Conservation (phyloP, 2,888 invertebrate species). For the Sesamia inferens region DNA sequence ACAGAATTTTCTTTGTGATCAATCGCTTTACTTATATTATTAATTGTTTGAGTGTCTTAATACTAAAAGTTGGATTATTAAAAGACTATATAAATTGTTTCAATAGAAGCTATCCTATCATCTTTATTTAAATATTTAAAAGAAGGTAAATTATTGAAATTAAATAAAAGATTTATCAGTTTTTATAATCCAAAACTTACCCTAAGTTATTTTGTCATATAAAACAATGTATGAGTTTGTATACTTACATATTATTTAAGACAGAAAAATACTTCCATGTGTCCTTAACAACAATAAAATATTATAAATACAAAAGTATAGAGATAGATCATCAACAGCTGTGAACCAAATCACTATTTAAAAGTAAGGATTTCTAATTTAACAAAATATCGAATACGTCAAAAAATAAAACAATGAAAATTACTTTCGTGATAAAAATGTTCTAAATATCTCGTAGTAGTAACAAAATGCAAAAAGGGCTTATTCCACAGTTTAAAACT, state of each 20-base stretch:
- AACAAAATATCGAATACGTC: neutral
- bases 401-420: neutral
- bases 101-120: neutral
- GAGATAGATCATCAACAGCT: neutral
- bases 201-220: neutral
- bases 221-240: neutral
- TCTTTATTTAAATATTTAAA: neutral
- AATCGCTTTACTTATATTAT: slow-evolving; percentile 5
- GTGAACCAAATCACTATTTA: neutral
- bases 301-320: neutral
- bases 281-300: slow-evolving; percentile 1
- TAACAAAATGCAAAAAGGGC: too few relatives aligned
- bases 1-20: slow-evolving; percentile 10
- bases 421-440: neutral
- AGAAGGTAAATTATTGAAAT: neutral
- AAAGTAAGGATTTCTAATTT: neutral
- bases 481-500: too few relatives aligned
- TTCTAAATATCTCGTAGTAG: too few relatives aligned
- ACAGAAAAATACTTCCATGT: neutral
- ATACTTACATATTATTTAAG: neutral
- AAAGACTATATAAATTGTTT: neutral
- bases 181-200: neutral
- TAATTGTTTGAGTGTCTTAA: neutral
- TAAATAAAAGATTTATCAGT: neutral
- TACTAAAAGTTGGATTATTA: too few relatives aligned